Percentiles rank a stretch among this genome's conserved stretches.
These are phyloP conservation scores for Epinotia bilunana DNA, from an alignment of 2,888 invertebrate genomes.

Conservation along the genomic window DNA sequence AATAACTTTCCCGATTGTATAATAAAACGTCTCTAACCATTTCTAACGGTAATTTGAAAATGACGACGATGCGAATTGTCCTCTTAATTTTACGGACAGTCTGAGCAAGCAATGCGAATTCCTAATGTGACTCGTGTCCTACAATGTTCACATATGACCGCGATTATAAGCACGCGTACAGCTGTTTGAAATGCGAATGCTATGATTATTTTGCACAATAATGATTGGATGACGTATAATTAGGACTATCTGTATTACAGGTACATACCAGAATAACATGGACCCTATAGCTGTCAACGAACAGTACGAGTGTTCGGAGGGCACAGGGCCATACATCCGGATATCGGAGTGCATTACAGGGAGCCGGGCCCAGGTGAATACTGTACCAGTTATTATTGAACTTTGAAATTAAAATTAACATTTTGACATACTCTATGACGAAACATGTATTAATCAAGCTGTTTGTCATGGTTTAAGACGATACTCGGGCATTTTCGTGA, in stretches of 20 bases:
- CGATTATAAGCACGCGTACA: background rate
- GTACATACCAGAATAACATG: constrained; percentile 57
- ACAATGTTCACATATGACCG: background rate
- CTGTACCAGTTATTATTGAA: background rate
- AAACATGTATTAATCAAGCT: too few relatives aligned
- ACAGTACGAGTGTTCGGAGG: constrained; percentile 58
- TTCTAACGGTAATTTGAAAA: background rate
- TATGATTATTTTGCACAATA: too few relatives aligned
- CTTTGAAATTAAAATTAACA: too few relatives aligned
- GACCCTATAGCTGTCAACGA: constrained; percentile 54
- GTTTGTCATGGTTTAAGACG: too few relatives aligned
- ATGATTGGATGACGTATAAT: background rate
- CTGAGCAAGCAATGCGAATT: background rate
- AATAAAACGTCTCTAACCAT: background rate
- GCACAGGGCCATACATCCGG: constrained; percentile 93
- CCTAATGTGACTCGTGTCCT: background rate
- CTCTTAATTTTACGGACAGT: background rate
- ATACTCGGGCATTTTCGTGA: too few relatives aligned
- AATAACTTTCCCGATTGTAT: background rate
- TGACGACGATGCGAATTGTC: background rate
- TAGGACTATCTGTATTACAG: constrained; percentile 56
- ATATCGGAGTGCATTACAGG: constrained; percentile 97
- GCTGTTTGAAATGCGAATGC: background rate
- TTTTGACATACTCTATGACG: too few relatives aligned
- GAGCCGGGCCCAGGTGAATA: constrained; percentile 80